Percentiles rank a stretch among this genome's conserved stretches.
Conservation (phyloP, 2,888 invertebrate species). For the Volucella zonaria region DNA sequence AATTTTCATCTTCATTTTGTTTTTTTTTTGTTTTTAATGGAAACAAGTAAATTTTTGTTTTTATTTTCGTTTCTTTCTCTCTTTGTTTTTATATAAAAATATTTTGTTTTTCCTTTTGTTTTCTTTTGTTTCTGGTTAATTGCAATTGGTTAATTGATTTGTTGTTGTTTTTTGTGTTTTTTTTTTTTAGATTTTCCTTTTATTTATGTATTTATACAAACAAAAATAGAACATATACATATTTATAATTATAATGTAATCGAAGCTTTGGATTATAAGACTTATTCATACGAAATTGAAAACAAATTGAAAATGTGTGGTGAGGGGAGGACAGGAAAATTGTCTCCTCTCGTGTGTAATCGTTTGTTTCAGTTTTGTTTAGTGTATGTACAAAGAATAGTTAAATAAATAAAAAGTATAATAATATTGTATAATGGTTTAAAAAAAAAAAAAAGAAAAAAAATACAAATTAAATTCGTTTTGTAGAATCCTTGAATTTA, state of each 20-base stretch:
- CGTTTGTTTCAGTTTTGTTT: constrained; percentile 29
- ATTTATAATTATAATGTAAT: constrained; percentile 50
- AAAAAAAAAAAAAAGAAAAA: constrained; percentile 5
- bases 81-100: constrained; percentile 56
- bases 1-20: too few relatives aligned
- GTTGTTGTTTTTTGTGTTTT: constrained; percentile 11
- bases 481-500: constrained; percentile 44
- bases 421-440: too few relatives aligned
- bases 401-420: constrained; percentile 66
- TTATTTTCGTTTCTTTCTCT: constrained; percentile 11
- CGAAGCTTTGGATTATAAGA: constrained; percentile 71
- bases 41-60: constrained; percentile 33
- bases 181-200: constrained; percentile 11
- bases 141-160: constrained; percentile 56
- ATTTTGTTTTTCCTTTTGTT: constrained; percentile 28
- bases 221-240: constrained; percentile 51
- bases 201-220: constrained; percentile 48
- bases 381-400: constrained; percentile 68
- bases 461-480: constrained; percentile 72
- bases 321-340: constrained; percentile 31
- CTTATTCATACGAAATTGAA: constrained; percentile 45
- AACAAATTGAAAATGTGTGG: constrained; percentile 29
- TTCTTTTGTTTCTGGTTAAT: constrained; percentile 45
- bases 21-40: constrained; percentile 4
- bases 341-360: constrained; percentile 10